Conservation (phyloP, 2,888 invertebrate species). For the Campoplex capitator region DNA sequence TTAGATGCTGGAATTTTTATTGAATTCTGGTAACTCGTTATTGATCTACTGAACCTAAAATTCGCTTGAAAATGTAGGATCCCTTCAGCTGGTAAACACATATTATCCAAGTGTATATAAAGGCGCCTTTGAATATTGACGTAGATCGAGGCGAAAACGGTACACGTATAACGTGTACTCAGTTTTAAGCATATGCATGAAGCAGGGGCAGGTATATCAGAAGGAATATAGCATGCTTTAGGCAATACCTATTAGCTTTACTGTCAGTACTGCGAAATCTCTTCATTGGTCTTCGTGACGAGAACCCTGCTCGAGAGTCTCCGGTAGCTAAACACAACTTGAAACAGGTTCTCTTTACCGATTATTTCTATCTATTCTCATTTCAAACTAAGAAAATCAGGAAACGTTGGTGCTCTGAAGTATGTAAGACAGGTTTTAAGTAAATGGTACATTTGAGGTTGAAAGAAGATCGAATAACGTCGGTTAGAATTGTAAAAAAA, state of each 20-base stretch:
- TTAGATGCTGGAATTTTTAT: background rate
- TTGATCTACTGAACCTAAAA: background rate
- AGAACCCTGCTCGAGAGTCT: conserved; percentile 23
- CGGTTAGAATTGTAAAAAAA: background rate
- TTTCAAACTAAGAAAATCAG: conserved; percentile 3
- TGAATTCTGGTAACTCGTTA: background rate
- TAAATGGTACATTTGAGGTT: background rate
- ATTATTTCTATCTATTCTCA: conserved; percentile 7
- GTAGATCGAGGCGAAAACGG: conserved; percentile 38
- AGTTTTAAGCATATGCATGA: conserved; percentile 44
- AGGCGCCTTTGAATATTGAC: background rate
- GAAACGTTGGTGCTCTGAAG: background rate
- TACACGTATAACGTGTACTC: conserved; percentile 44
- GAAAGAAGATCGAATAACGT: background rate
- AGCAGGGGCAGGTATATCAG: conserved; percentile 41
- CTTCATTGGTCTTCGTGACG: conserved; percentile 58
- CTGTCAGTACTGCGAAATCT: conserved; percentile 65
- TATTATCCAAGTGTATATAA: background rate
- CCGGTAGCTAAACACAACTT: conserved; percentile 46
- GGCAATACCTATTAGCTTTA: conserved; percentile 57
- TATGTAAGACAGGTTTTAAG: background rate
- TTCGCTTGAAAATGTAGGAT: background rate
- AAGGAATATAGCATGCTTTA: conserved; percentile 48
- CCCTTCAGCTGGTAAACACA: background rate
- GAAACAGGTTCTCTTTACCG: conserved; percentile 4